Evolutionary conservation across 2,113 vertebrate species (phyloP).

Genomic region (Campylomormyrus numenius): DNA sequence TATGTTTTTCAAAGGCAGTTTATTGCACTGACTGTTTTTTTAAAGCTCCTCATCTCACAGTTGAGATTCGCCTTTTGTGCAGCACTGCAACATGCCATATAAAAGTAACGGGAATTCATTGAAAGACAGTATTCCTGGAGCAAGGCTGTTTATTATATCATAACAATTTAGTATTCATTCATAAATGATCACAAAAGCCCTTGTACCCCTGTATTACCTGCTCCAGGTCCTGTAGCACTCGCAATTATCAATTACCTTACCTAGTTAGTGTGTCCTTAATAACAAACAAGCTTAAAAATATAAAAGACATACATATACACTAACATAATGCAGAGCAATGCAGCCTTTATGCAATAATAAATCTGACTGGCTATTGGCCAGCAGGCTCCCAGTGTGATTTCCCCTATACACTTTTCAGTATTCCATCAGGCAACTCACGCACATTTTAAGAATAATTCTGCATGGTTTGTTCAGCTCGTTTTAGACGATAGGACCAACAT

Average conservation of each 20-base stretch:
- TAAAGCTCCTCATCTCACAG: not conserved
- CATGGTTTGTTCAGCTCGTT: not conserved
- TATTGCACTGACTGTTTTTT: not conserved
- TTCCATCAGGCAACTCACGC: not conserved
- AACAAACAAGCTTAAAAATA: constrained; percentile 48
- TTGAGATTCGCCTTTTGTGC: not conserved
- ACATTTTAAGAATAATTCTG: constrained; percentile 16
- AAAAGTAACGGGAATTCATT: not conserved
- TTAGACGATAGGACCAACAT: not conserved
- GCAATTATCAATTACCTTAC: constrained; percentile 55
- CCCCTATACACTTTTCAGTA: constrained; percentile 11
- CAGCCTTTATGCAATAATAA: constrained; percentile 48
- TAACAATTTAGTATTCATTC: constrained; percentile 63
- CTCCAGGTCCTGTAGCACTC: constrained; percentile 38
- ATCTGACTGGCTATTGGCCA: constrained; percentile 27
- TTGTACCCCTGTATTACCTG: constrained; percentile 48
- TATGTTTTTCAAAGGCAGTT: not conserved
- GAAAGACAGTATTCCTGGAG: constrained; percentile 38
- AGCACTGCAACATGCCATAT: not conserved
- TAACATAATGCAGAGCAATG: constrained; percentile 24
- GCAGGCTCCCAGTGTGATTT: constrained; percentile 37
- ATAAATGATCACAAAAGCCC: constrained; percentile 58
- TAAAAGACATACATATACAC: not conserved
- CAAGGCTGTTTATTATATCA: constrained; percentile 53
- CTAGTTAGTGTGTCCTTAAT: constrained; percentile 47